Evolutionary conservation across 2,888 invertebrate genomes (phyloP), one percentile per base, ranked within the genome.

Genomic region (Palloptera scutellata): DNA sequence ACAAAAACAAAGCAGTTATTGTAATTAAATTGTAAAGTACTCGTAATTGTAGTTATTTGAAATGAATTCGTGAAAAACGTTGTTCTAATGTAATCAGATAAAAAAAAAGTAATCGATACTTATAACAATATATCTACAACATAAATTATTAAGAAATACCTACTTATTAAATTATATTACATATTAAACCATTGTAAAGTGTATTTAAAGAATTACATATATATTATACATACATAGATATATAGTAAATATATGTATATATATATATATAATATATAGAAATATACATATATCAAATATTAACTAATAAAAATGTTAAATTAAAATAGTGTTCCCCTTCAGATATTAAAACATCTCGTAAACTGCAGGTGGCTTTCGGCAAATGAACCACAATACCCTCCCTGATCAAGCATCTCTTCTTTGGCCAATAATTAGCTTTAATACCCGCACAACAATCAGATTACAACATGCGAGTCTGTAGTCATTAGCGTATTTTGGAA

Each of bases 141-240:
- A 54, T 19, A 15, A 17, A 54, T 48, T 48, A 48, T 48, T 48
- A 15, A 48, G 13, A 13, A 48, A 48, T 48, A 48, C 30, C 30
- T 30, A 30, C 30, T 30, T 30, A 30, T 30, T 48, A 12, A 45
- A 10, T 45, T 45, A 13, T 17, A 42, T 58, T 58, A 64, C 64
- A 48, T 64, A 58, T 64, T 64, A 58, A 59, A 58, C 41, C 54
- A 59, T 52, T 64, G 59, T 59, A 61, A 61, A 66, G 19, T 68
- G 64, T 59, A 60, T 64, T 65, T 64, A 63, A 67, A 54, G 54
- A 68, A 64, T 61, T 62, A 66, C 61, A 61, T 70, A 68, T 64
- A 59, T 4, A 64, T 61, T 62, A 66, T 64, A 61, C 68, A 68
- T 64, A 59, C 10, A 62, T 64, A 64, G 52, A 64, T 67, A 67